Base-by-base conservation (phyloP, 2,797 vertebrate genomes). In the Myotis planiceps region DNA sequence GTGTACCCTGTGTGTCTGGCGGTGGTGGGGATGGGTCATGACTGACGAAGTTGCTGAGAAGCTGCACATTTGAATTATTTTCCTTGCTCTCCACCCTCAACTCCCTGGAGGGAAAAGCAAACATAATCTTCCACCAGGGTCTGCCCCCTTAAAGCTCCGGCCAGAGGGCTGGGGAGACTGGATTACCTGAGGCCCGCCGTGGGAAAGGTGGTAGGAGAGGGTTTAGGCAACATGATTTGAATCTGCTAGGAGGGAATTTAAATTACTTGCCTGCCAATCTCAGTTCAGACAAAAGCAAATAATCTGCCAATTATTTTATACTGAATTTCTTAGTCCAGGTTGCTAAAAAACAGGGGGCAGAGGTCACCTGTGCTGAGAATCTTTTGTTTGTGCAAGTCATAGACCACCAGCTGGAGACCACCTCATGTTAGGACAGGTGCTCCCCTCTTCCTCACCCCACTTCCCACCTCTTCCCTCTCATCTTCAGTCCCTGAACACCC, bases 1-100 rank as follows among this genome's bases (percentile, higher is more conserved):
- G 2, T 9, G 19, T 15, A n/a, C 8, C 21, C n/a, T 2, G 19
- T 27, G 9, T 9, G 0, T 14, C 49, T 2, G 0, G 66, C 5
- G 2, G 14, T 23, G 16, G 16, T 9, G 12, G 34, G 29, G 29
- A 9, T 3, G 0, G 7, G 1, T 18, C 16, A 29, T 12, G 25
- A 37, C 51, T 23, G 42, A 29, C 6, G 0, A 14, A 12, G 39
- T n/a, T 83, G 72, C 72, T 51, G 72, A 29, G 71, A 66, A 21
- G 8, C 18, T 88, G 53, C 16, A 9, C 58, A 45, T 47, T 34
- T 86, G 51, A 63, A n/a, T 42, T 42, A 10, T 69, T 58, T 81
- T 18, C 25, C 68, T 19, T 37, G 47, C 9, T 69, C 6, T 80
- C 60, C 47, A 72, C 5, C 2, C 32, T 79, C 42, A 14, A 32